phyloP scores from a whole-genome alignment of 2,113 vertebrate genomes.

The Galeopterus variegatus region DNA sequence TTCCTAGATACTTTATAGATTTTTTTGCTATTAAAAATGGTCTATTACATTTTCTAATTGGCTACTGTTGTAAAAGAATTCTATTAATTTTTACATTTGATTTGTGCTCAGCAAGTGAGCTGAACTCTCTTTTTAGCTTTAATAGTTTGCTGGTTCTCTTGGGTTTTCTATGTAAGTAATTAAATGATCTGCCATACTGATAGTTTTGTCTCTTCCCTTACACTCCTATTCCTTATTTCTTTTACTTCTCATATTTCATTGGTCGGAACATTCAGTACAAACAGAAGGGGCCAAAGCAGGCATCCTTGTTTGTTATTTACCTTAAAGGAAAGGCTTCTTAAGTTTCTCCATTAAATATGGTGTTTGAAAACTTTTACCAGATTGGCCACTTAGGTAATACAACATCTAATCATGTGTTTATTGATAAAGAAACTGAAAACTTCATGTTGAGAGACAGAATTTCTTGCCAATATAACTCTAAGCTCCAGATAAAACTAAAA shows the following conservation, averaged over 20 bases:
- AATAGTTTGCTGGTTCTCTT: constrained; percentile 38
- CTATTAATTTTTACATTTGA: not conserved
- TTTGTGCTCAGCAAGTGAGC: constrained; percentile 36
- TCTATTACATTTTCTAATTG: constrained; percentile 10
- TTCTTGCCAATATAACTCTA: constrained; percentile 71
- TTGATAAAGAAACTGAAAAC: constrained; percentile 80
- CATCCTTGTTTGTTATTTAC: constrained; percentile 50
- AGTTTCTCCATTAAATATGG: constrained; percentile 54
- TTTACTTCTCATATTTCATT: constrained; percentile 57
- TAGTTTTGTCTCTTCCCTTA: constrained; percentile 31
- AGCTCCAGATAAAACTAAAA: constrained; percentile 79
- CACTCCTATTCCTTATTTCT: constrained; percentile 55
- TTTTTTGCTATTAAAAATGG: not conserved
- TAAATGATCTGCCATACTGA: constrained; percentile 57
- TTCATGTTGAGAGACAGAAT: constrained; percentile 50
- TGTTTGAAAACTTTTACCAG: constrained; percentile 65
- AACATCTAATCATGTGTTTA: constrained; percentile 69
- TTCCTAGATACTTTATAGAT: not conserved
- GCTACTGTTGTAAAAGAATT: constrained; percentile 20
- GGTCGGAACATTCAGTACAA: constrained; percentile 47
- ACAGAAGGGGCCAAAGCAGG: constrained; percentile 34
- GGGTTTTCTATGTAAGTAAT: constrained; percentile 22
- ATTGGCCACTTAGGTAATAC: constrained; percentile 52
- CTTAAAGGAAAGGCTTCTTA: constrained; percentile 68
- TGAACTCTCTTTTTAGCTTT: constrained; percentile 18